Conservation (phyloP, 2,888 invertebrate genomes). For the Caenorhabditis drosophilae region DNA sequence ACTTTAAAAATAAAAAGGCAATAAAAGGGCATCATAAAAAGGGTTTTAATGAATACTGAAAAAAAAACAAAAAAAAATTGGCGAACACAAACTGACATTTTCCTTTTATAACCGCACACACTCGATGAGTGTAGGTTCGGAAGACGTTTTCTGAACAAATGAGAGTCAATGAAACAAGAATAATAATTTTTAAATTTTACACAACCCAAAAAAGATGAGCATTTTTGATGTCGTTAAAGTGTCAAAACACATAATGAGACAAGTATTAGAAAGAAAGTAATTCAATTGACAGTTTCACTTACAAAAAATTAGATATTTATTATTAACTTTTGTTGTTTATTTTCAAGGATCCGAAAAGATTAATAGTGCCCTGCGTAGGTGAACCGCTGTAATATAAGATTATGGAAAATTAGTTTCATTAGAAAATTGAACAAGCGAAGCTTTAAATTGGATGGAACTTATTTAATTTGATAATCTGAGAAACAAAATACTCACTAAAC, state of each 20-base stretch:
- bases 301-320: neutral
- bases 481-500: neutral
- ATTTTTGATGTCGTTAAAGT: slow-evolving; percentile 26
- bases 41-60: neutral
- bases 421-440: neutral
- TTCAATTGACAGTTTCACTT: neutral
- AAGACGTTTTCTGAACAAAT: slow-evolving; percentile 28
- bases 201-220: slow-evolving; percentile 21
- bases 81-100: slow-evolving; percentile 10
- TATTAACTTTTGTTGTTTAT: neutral
- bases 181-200: slow-evolving; percentile 7
- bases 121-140: slow-evolving; percentile 40
- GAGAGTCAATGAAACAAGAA: neutral
- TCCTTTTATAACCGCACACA: slow-evolving; percentile 28
- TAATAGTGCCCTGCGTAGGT: slow-evolving; percentile 53
- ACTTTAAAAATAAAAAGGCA: neutral
- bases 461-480: neutral
- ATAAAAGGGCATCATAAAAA: neutral
- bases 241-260: slow-evolving; percentile 7
- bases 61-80: slow-evolving; percentile 1
- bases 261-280: slow-evolving; percentile 1
- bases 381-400: slow-evolving; percentile 48
- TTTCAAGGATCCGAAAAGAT: slow-evolving; percentile 1
- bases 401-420: neutral
- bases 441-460: too few species aligned